Conservation (phyloP, 2,797 vertebrate species). For the Potorous gilbertii region DNA sequence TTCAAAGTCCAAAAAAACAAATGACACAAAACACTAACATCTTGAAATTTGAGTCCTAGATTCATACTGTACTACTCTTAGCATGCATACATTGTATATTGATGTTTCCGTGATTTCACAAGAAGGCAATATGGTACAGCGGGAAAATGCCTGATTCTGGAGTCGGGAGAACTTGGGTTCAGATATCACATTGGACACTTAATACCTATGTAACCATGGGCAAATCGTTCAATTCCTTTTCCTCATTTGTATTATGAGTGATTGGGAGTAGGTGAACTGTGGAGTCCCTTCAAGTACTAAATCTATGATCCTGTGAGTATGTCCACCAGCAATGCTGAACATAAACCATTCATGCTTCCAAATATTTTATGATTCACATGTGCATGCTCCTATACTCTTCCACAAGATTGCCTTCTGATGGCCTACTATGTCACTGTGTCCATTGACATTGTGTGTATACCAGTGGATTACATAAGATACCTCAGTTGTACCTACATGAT, state of each 20-base stretch:
- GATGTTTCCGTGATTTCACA: not conserved
- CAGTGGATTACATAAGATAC: not conserved
- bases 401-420: not conserved
- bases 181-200: not conserved
- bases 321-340: not conserved
- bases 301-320: not conserved
- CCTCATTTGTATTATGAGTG: not conserved
- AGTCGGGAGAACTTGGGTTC: not conserved
- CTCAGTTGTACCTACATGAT: not conserved
- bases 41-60: conserved; percentile 18
- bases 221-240: not conserved
- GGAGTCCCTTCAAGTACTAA: not conserved
- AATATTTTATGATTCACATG: not conserved
- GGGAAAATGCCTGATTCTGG: not conserved
- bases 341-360: not conserved
- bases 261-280: not conserved
- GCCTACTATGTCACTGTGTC: not conserved
- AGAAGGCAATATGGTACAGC: not conserved
- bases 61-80: not conserved
- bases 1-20: conserved; percentile 33
- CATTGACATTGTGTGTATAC: not conserved
- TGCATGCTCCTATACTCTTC: not conserved
- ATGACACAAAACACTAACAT: conserved; percentile 18
- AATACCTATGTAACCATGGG: not conserved
- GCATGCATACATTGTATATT: not conserved